Evolutionary conservation across 2,888 invertebrate genomes (phyloP), one percentile per base, ranked within the genome.

Genomic region (Agonum fuliginosum): DNA sequence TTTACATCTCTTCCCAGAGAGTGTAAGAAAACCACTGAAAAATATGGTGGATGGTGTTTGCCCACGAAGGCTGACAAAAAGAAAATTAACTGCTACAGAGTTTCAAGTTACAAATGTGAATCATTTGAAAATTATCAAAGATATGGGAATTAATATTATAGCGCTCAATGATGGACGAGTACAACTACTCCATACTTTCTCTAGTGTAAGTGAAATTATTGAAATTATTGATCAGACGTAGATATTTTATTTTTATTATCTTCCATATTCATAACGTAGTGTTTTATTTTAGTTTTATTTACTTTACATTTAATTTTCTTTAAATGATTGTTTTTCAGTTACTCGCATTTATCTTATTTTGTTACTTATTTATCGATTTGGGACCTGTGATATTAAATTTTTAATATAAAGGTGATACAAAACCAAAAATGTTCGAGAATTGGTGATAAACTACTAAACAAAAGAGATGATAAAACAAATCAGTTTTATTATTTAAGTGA

Each of bases 131-230:
- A 91, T 95, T 80, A 91, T 99, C 80, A 92, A 93, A 78, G 94
- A 96, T 85, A 98, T 99, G 97, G 99, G 99, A 79, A 98, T 99
- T 83, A 93, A 95, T 76, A 94, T 98, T 82, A 90, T 96, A 79
- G 95, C 95, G 0, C 89, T 97, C 84, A 91, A 93, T 12, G 97
- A 98, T 86, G 98, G 98, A 62, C 89, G 96, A 79, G 93, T 99
- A 79, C 97, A 98, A 86, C 90, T 99, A 77, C 90, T 97, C 71
- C 98, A 99, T 86, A 94, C 95, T 58, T 94, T 93, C 83, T 91
- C 94, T 81, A 92, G 95, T 88, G 97, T 97, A 89, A 90, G 90
- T 88, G 79, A 78, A 71, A 48, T 71, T n/a, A n/a, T n/a, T 51
- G 71, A 71, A 27, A 27, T 48, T 41, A 71, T 62, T 30, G 58